phyloP scores from a whole-genome alignment of 1,140 invertebrate species.

The Varroa destructor region DNA sequence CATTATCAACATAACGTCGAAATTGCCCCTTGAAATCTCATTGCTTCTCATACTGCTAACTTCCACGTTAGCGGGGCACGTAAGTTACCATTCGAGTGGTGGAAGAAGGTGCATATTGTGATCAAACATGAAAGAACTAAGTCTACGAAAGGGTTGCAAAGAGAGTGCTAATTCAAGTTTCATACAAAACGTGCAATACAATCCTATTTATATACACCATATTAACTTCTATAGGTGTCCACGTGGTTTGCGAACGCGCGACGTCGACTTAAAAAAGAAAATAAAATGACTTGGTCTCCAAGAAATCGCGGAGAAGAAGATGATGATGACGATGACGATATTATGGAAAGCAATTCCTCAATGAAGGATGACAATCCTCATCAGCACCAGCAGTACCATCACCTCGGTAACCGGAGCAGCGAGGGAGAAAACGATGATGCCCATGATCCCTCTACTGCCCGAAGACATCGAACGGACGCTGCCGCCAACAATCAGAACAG shows the following conservation, averaged over 20 bases:
- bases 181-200: too few species aligned
- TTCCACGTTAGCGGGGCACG: too few species aligned
- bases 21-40: too few species aligned
- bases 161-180: too few species aligned
- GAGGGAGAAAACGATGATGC: conserved; percentile 27
- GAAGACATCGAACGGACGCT: neutral
- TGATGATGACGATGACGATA: conserved; percentile 34
- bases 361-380: conserved; percentile 23
- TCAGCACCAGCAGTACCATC: conserved; percentile 7
- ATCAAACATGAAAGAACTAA: too few species aligned
- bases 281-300: conserved; percentile 50
- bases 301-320: conserved; percentile 43
- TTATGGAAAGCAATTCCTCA: neutral
- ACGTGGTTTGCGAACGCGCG: conserved; percentile 52
- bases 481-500: neutral
- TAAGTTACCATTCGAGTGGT: too few species aligned
- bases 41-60: too few species aligned
- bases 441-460: conserved; percentile 11
- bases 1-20: too few species aligned
- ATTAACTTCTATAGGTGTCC: conserved; percentile 37
- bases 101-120: too few species aligned
- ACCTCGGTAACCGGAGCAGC: neutral
- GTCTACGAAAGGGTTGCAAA: too few species aligned
- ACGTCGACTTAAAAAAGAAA: conserved; percentile 48
- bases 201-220: too few species aligned